A percentile compares a stretch with the other conserved stretches of the same genome.
Conservation (phyloP, 2,797 vertebrate genomes). For the Smutsia gigantea region DNA sequence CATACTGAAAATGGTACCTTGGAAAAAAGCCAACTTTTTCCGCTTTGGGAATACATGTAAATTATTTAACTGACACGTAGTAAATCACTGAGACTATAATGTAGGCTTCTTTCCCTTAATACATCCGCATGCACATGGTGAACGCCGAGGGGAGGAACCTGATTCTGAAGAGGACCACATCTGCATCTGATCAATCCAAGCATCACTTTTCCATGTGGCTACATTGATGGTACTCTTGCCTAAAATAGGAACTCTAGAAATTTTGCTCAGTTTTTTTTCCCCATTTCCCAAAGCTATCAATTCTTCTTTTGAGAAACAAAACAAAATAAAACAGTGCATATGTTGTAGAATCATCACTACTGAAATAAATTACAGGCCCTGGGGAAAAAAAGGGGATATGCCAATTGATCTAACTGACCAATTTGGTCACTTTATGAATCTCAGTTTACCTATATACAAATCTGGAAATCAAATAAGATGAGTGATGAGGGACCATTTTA, state of each 20-base stretch:
- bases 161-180: background rate
- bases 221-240: background rate
- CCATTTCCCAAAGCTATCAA: background rate
- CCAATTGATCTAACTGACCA: background rate
- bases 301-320: background rate
- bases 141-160: background rate
- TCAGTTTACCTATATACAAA: background rate
- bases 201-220: background rate
- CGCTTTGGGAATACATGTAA: background rate
- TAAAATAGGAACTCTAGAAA: background rate
- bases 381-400: background rate
- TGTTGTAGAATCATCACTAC: background rate
- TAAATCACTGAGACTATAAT: background rate
- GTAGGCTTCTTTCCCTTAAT: background rate
- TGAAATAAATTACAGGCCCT: background rate
- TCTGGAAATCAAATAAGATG: background rate
- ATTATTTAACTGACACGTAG: background rate
- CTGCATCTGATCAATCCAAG: background rate
- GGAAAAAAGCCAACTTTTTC: background rate
- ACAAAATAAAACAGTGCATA: background rate
- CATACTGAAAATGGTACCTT: background rate
- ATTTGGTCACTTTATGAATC: background rate
- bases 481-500: background rate
- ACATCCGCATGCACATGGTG: background rate
- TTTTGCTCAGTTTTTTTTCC: background rate